Evolutionary conservation across 2,113 vertebrate genomes (phyloP).

Genomic region (Pollimyrus isidori): DNA sequence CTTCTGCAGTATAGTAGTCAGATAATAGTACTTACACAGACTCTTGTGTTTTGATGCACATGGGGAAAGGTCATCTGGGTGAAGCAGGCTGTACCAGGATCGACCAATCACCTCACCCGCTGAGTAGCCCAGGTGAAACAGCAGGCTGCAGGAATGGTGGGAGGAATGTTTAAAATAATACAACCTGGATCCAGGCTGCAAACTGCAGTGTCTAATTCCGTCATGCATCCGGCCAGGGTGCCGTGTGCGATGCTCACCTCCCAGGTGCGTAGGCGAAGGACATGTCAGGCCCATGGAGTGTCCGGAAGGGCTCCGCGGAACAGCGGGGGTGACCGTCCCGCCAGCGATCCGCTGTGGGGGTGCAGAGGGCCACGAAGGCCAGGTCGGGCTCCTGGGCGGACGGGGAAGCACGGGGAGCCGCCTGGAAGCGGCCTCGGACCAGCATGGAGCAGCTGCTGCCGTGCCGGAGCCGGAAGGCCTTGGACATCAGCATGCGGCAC

Average conservation of each 20-base stretch:
- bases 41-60: conserved; percentile 53
- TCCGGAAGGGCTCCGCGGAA: conserved; percentile 50
- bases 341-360: conserved; percentile 41
- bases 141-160: conserved; percentile 47
- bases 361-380: conserved; percentile 69
- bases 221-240: neutral
- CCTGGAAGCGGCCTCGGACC: conserved; percentile 52
- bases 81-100: conserved; percentile 76
- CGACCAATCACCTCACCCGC: conserved; percentile 56
- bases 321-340: neutral
- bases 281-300: conserved; percentile 65
- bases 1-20: neutral
- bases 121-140: conserved; percentile 62
- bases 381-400: conserved; percentile 12
- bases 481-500: conserved; percentile 64
- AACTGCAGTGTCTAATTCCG: conserved; percentile 33
- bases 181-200: neutral
- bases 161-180: neutral
- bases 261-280: conserved; percentile 49
- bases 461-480: conserved; percentile 51
- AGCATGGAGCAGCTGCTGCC: conserved; percentile 52
- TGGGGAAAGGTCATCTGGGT: conserved; percentile 60
- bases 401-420: neutral
- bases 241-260: conserved; percentile 39
- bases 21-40: conserved; percentile 56